Evolutionary conservation across 2,797 vertebrate species (phyloP).

Genomic region (Anisognathus igniventris): DNA sequence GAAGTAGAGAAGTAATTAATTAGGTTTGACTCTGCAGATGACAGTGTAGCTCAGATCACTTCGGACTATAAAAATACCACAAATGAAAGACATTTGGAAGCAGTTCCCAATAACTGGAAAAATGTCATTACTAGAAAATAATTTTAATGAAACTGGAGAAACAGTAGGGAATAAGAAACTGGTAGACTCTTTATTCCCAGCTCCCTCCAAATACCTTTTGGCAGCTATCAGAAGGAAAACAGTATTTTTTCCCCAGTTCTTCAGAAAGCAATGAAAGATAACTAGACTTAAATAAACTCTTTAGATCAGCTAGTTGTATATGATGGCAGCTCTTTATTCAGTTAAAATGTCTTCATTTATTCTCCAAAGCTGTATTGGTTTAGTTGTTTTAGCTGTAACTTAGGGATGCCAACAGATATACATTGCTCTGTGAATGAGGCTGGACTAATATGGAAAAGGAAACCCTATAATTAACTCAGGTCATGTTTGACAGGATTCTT

Average conservation of each 20-base stretch:
- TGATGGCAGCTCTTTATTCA: neutral
- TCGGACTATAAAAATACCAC: neutral
- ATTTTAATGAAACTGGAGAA: neutral
- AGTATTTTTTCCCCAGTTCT: neutral
- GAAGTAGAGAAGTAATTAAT: slow-evolving; percentile 11
- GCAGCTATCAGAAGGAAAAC: neutral
- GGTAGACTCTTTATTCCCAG: neutral
- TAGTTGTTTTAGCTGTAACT: neutral
- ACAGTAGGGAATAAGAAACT: neutral
- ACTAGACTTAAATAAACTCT: neutral
- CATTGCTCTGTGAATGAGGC: neutral
- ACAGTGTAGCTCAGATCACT: neutral
- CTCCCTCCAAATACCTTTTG: neutral
- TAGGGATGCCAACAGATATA: neutral
- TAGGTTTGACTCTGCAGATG: slow-evolving; percentile 1
- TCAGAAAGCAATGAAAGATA: neutral
- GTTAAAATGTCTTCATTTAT: neutral
- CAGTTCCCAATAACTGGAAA: neutral
- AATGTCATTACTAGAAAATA: neutral
- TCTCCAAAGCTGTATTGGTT: neutral
- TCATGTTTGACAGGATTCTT: neutral
- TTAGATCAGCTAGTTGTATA: neutral
- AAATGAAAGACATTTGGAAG: neutral
- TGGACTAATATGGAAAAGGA: neutral
- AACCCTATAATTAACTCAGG: neutral